A percentile compares a stretch with the other conserved stretches of the same genome.
phyloP scores from a whole-genome alignment of 2,888 invertebrate genomes.

The Spodoptera littoralis region DNA sequence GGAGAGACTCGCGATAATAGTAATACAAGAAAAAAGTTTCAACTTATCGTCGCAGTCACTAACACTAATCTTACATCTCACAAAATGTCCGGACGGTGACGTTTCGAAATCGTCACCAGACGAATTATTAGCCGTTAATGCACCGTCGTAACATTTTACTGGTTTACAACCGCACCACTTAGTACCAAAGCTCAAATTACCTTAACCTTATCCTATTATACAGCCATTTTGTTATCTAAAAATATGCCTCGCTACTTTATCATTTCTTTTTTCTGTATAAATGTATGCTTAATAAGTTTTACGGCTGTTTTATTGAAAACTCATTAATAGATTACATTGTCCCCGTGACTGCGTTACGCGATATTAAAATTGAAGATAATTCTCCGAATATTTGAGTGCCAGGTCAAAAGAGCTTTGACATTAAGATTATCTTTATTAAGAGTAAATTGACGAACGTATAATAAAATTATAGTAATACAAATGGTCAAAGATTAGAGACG shows the following conservation, averaged over 20 bases:
- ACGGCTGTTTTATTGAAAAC: conserved; percentile 44
- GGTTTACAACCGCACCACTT: conserved; percentile 76
- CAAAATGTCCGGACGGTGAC: conserved; percentile 73
- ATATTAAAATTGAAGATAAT: conserved; percentile 39
- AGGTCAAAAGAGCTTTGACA: conserved; percentile 32
- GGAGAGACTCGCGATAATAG: conserved; percentile 74
- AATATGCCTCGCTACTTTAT: conserved; percentile 55
- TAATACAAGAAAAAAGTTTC: conserved; percentile 79
- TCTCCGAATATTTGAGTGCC: conserved; percentile 37
- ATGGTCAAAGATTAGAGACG: conserved; percentile 24
- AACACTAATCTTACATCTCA: conserved; percentile 79
- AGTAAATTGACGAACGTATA: conserved; percentile 47
- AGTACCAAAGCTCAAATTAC: conserved; percentile 77
- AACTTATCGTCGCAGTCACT: conserved; percentile 79
- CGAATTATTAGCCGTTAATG: conserved; percentile 83
- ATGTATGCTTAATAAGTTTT: conserved; percentile 43
- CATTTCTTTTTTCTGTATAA: conserved; percentile 46
- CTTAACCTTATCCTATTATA: conserved; percentile 60
- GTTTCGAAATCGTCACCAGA: conserved; percentile 82
- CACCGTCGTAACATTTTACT: conserved; percentile 75
- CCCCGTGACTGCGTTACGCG: conserved; percentile 41
- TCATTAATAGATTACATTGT: conserved; percentile 44
- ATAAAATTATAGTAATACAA: conserved; percentile 38
- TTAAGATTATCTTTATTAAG: conserved; percentile 48
- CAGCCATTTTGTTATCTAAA: conserved; percentile 54